phyloP scores from a whole-genome alignment of 2,888 invertebrate genomes.

The Scaptomyza reducta region DNA sequence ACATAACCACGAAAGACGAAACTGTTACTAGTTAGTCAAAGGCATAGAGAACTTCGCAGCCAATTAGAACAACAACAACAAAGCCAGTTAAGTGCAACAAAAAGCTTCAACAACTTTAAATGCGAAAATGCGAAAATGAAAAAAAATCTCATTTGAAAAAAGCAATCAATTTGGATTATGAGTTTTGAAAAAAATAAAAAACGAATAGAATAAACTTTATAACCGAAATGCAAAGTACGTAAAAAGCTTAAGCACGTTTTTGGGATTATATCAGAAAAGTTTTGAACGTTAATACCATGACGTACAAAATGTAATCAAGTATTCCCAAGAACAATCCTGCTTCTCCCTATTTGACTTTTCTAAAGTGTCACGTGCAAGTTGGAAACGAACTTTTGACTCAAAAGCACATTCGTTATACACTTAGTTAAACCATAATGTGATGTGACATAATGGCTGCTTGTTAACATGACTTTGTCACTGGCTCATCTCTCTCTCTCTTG shows the following conservation, averaged over 20 bases:
- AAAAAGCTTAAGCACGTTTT: slow-evolving; percentile 34
- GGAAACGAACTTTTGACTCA: slow-evolving; percentile 1
- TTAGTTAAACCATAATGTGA: background rate
- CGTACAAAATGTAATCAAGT: slow-evolving; percentile 8
- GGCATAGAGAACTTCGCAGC: too few species aligned
- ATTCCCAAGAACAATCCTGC: background rate
- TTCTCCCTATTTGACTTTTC: background rate
- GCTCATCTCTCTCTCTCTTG: slow-evolving; percentile 1
- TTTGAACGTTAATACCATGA: background rate
- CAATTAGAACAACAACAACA: too few species aligned
- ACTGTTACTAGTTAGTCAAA: background rate
- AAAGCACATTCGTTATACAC: background rate
- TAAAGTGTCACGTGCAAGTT: slow-evolving; percentile 13
- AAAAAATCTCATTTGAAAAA: slow-evolving; percentile 1
- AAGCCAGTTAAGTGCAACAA: too few species aligned
- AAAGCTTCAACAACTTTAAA: background rate
- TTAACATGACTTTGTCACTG: slow-evolving; percentile 11
- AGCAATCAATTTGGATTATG: slow-evolving; percentile 26
- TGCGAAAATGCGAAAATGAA: background rate
- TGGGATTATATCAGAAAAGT: slow-evolving; percentile 18
- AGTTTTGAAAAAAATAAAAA: background rate
- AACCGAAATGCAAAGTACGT: slow-evolving; percentile 1
- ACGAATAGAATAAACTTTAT: background rate
- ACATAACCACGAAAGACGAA: background rate
- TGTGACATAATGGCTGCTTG: background rate